These are phyloP conservation scores for Eupeodes luniger DNA, from an alignment of 2,888 invertebrate species.

Conservation along the genomic window DNA sequence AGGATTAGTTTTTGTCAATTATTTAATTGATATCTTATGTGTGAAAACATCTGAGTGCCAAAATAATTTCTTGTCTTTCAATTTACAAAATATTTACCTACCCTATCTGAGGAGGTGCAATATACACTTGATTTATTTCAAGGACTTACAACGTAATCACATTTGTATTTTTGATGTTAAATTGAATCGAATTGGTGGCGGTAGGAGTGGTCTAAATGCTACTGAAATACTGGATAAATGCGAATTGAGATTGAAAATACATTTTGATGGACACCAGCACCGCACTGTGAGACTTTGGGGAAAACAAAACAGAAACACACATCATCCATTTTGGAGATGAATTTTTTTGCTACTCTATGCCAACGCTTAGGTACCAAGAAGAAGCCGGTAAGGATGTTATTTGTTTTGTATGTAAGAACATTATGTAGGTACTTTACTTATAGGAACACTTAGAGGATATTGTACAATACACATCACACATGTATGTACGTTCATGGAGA, in stretches of 20 bases:
- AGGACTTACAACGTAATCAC: conserved; percentile 66
- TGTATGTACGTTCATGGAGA: not conserved
- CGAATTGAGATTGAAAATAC: conserved; percentile 58
- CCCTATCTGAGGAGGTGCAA: not conserved
- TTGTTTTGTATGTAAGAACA: conserved; percentile 34
- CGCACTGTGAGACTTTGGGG: conserved; percentile 45
- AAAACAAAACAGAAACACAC: conserved; percentile 36
- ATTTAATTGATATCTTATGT: conserved; percentile 4
- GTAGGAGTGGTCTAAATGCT: not conserved
- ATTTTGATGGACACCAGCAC: conserved; percentile 55
- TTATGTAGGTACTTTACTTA: not conserved
- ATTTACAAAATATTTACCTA: not conserved
- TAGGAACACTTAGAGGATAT: not conserved
- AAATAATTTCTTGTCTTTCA: conserved; percentile 19
- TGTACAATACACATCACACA: not conserved
- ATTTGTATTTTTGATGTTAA: conserved; percentile 59
- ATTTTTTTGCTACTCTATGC: not conserved
- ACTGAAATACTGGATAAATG: conserved; percentile 27
- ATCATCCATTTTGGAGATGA: conserved; percentile 35
- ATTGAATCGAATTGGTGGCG: conserved; percentile 66
- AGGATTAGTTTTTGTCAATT: not conserved
- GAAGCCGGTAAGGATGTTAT: conserved; percentile 48
- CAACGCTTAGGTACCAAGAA: not conserved
- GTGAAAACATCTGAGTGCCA: not conserved
- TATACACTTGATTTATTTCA: conserved; percentile 31